These are phyloP conservation scores for Malurus melanocephalus DNA, from an alignment of 2,113 vertebrate genomes.

Conservation along the genomic window DNA sequence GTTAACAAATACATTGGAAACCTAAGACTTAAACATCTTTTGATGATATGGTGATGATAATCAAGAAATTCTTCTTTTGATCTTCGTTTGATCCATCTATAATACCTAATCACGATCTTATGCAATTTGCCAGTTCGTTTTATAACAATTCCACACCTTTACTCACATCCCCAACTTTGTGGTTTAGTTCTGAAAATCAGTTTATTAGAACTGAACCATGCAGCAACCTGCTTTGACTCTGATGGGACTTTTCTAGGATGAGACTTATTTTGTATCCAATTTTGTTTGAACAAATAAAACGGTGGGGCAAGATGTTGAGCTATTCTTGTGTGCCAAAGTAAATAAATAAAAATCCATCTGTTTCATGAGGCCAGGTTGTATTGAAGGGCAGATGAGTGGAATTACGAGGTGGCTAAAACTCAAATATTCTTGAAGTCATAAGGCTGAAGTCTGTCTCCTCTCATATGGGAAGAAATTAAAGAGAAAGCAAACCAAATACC, in stretches of 20 bases:
- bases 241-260: not conserved
- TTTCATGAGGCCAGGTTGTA: not conserved
- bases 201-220: not conserved
- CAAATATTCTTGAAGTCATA: not conserved
- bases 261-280: not conserved
- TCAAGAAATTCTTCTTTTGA: not conserved
- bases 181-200: not conserved
- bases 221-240: not conserved
- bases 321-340: not conserved
- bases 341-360: not conserved
- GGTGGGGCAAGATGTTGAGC: not conserved
- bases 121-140: accelerated
- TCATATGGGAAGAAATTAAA: not conserved
- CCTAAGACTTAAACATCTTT: accelerated
- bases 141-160: not conserved
- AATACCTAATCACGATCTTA: not conserved
- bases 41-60: not conserved
- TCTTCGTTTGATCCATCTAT: too few relatives aligned
- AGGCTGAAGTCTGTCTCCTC: not conserved
- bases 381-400: not conserved
- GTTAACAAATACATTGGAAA: not conserved
- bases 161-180: not conserved
- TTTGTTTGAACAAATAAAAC: not conserved
- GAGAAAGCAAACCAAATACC: not conserved
- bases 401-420: not conserved